These are phyloP conservation scores for Tachysurus fulvidraco DNA, from an alignment of 2,113 vertebrate genomes.

Conservation along the genomic window DNA sequence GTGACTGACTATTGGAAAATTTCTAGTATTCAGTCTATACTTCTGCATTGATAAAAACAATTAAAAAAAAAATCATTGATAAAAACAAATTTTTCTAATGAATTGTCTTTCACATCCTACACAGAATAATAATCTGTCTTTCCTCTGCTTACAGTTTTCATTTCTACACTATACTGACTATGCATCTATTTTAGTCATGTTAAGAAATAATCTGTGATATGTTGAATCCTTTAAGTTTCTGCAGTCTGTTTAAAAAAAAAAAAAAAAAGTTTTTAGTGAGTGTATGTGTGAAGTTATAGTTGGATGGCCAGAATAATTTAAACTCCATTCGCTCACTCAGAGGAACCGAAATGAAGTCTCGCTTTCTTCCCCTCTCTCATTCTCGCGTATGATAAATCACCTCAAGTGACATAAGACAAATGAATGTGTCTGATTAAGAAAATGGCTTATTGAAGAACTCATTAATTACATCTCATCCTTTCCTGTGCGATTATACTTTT, in stretches of 20 bases:
- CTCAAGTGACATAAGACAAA: constrained; percentile 20
- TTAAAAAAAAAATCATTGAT: too few relatives aligned
- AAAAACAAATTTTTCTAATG: not conserved
- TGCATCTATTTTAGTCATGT: not conserved
- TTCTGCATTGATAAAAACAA: too few relatives aligned
- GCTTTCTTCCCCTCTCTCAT: not conserved
- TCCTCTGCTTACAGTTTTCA: not conserved
- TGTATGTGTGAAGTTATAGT: not conserved
- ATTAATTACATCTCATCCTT: constrained; percentile 19
- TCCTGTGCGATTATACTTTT: not conserved
- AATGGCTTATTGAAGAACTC: constrained; percentile 10
- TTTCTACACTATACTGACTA: not conserved
- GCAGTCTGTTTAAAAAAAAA: not conserved
- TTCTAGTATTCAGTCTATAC: not conserved
- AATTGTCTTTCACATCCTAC: not conserved
- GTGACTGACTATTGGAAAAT: not conserved
- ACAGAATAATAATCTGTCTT: not conserved
- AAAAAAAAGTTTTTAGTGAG: not conserved
- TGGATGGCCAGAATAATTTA: not conserved
- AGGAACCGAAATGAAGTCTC: constrained; percentile 7
- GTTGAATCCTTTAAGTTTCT: not conserved
- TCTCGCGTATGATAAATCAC: constrained; percentile 15
- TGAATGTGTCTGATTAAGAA: constrained; percentile 36
- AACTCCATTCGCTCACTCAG: not conserved
- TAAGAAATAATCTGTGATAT: not conserved